Base-by-base conservation (phyloP, 2,888 invertebrate species). In the Ectemnius cavifrons region DNA sequence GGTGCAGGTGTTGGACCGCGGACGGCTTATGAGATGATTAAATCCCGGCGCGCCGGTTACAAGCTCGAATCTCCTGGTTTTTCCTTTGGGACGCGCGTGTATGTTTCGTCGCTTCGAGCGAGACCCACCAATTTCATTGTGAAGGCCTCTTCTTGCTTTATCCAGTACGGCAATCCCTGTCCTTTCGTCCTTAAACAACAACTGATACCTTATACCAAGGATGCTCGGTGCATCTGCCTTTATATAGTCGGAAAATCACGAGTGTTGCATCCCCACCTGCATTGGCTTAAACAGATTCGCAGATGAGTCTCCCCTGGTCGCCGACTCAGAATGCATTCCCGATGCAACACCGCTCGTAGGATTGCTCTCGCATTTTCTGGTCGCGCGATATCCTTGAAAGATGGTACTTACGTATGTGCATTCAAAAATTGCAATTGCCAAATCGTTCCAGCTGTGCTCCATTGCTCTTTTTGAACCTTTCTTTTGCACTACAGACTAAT, bases 241-340 rank as follows among this genome's bases (percentile, higher is more conserved):
- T 90, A 89, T 90, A 90, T 90, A 90, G 85, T 80, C 83, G 87
- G 87, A 86, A 87, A 88, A 89, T 89, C 84, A 82, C 79, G 78
- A 79, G 78, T 80, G 69, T 71, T 84, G 79, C 82, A 82, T 84
- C 85, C 88, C 88, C 82, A 78, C 82, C 64, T 72, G 79, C 59
- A 67, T 56, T 75, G 62, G 69, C 60, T 64, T 56, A 60, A 59
- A 68, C 71, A 77, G 78, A 81, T 75, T 73, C 75, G 72, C 78
- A 65, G 77, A 76, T 71, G 68, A 61, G 72, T 79, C 79, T 81
- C 79, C 78, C 81, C 77, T 79, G 59, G 67, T 23, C 49, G 37
- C 8, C 37, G 56, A 52, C 59, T 47, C 66, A 77, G 73, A 74
- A 78, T 82, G 77, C 75, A 82, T 79, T 72, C 65, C 68, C 69